Evolutionary conservation across 2,797 vertebrate species (phyloP).

Genomic region (Acrossocheilus fasciatus): DNA sequence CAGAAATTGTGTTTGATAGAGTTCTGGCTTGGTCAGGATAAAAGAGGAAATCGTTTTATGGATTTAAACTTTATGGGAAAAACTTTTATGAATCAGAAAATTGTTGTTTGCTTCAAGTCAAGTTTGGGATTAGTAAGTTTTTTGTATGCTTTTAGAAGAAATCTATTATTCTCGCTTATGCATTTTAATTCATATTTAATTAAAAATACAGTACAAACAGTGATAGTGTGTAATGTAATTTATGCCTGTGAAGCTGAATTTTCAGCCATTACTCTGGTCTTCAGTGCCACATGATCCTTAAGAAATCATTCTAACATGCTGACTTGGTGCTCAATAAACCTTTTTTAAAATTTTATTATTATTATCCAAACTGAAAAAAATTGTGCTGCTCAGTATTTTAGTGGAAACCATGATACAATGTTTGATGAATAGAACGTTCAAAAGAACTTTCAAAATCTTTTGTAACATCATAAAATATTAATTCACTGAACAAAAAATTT

Average conservation of each 20-base stretch:
- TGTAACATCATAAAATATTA: background rate
- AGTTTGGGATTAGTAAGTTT: background rate
- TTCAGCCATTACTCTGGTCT: too few relatives aligned
- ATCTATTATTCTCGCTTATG: background rate
- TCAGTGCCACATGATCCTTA: too few relatives aligned
- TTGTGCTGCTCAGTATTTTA: background rate
- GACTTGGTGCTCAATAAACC: background rate
- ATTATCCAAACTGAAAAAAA: background rate
- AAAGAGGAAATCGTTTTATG: constrained; percentile 17
- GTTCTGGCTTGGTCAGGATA: constrained; percentile 11
- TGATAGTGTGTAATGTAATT: background rate
- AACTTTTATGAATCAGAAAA: constrained; percentile 12
- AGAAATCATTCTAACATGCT: background rate
- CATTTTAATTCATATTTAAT: background rate
- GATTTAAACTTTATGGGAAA: constrained; percentile 21
- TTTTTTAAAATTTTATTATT: too few relatives aligned
- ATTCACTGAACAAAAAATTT: background rate
- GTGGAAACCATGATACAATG: background rate
- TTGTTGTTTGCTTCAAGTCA: background rate
- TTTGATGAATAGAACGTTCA: background rate
- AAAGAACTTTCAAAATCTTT: background rate
- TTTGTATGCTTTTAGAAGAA: background rate
- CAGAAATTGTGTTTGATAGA: constrained; percentile 28
- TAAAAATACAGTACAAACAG: background rate
- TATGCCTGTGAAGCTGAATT: background rate